A percentile compares a stretch with the other conserved stretches of the same genome.
Evolutionary conservation across 2,888 invertebrate genomes (phyloP).

Genomic region (Orchesellides sinensis): DNA sequence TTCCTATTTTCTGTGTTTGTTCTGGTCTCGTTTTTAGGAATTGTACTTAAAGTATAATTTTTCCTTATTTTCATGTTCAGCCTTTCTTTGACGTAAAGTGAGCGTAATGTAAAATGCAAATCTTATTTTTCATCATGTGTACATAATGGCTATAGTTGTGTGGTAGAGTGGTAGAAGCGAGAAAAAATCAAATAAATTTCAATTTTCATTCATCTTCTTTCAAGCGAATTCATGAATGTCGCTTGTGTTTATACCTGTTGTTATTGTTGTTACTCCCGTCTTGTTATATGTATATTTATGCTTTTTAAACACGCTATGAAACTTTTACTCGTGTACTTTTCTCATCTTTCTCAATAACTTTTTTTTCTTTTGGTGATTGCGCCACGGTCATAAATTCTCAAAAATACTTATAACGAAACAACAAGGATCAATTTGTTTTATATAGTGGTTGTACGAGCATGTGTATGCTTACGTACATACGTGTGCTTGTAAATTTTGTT

Average conservation of each 20-base stretch:
- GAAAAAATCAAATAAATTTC: slow-evolving; percentile 34
- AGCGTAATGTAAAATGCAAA: slow-evolving; percentile 27
- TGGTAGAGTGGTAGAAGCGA: not conserved
- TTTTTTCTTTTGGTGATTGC: not conserved
- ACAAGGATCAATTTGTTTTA: not conserved
- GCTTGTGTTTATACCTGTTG: slow-evolving; percentile 16
- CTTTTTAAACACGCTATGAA: no score
- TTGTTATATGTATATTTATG: not conserved
- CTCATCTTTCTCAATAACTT: not conserved
- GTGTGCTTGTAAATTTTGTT: not conserved
- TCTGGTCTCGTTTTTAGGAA: not conserved
- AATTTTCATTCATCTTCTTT: slow-evolving; percentile 35
- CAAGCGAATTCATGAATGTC: slow-evolving; percentile 3
- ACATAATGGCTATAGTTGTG: not conserved
- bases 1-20: not conserved
- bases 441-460: not conserved
- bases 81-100: slow-evolving; percentile 9
- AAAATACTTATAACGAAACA: not conserved
- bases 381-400: not conserved
- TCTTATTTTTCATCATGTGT: slow-evolving; percentile 19
- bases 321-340: no score
- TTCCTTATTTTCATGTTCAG: slow-evolving; percentile 14
- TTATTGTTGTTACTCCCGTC: not conserved
- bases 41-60: slow-evolving; percentile 23
- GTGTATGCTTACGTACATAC: not conserved